Percentiles rank a stretch among this genome's conserved stretches.
These are phyloP conservation scores for Neogobius melanostomus DNA, from an alignment of 2,113 vertebrate genomes.

Conservation along the genomic window DNA sequence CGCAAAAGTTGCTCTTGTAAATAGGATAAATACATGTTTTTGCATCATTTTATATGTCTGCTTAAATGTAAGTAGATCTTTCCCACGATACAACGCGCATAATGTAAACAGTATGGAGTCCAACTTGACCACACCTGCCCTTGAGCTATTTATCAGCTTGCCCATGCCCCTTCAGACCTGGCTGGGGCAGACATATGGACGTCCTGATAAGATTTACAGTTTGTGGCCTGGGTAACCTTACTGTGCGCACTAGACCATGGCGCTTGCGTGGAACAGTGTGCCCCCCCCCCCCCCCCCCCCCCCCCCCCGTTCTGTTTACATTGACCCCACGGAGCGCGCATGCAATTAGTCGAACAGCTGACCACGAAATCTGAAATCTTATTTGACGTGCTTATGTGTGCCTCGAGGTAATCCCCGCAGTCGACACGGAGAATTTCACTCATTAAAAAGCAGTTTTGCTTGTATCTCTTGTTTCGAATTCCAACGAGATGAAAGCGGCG, in stretches of 20 bases:
- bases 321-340: constrained; percentile 10
- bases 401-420: background rate
- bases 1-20: no score
- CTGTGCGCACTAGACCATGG: constrained; percentile 21
- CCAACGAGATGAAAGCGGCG: background rate
- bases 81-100: background rate
- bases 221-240: constrained; percentile 3
- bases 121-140: constrained; percentile 28
- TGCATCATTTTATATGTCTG: no score
- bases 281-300: constrained; percentile 11
- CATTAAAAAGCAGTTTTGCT: constrained; percentile 4
- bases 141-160: constrained; percentile 53
- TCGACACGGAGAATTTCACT: background rate
- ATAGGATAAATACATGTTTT: no score
- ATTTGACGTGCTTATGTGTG: constrained; percentile 5
- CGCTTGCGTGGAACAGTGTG: constrained; percentile 20
- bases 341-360: background rate
- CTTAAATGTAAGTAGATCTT: background rate
- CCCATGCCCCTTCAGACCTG: constrained; percentile 26
- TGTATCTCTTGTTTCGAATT: background rate
- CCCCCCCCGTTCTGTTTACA: constrained; percentile 17
- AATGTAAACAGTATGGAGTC: background rate
- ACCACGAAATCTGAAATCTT: background rate
- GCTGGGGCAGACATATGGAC: constrained; percentile 51
- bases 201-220: constrained; percentile 59